Base-by-base conservation (phyloP, 1,140 invertebrate species). In the Wiebesia pumilae region DNA sequence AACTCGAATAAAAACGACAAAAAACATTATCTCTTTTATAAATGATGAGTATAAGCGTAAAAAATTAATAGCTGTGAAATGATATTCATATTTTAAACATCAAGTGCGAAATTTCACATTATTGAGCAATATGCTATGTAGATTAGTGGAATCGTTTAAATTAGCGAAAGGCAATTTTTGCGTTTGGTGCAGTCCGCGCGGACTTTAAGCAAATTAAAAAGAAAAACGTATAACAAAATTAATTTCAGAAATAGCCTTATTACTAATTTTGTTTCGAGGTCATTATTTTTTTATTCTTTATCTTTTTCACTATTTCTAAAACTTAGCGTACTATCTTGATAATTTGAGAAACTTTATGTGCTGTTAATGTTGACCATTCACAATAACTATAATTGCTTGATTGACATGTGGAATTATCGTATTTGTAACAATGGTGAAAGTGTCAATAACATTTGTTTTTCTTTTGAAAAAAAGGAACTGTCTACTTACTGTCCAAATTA, bases 71-170 rank as follows among this genome's bases (percentile, higher is more conserved):
- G 19, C n/a, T 47, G 30, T 67, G 69, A 67, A 85, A 54, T 21
- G 43, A 80, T 33, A 80, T 58, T 62, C 0, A 27, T 54, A 10
- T 73, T 83, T 69, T 33, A 47, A 43, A 71, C 14, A 67, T 51
- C 67, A 73, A 51, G 40, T 71, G 87, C 69, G 82, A 90, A 87
- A 93, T 91, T 93, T 92, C 19, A 54, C 51, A 89, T 91, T 78
- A 78, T 14, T 16, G 14, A 14, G 19, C 14, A 54, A 54, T 16
- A 54, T 54, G 19, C 91, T 92, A 93, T 90, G 24, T 81, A 65
- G n/a, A 81, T 92, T 92, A 92, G 89, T 93, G 87, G 89, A 89
- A 91, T 89, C 77, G 77, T 90, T 92, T 91, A 88, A 88, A 89
- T 92, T 91, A 91, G 47, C 89, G 87, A 90, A 90, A 90, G 90